Percentiles rank a stretch among this genome's conserved stretches.
These are phyloP conservation scores for Sceliomorpha sp. DNA, from an alignment of 2,888 invertebrate species.

Conservation along the genomic window DNA sequence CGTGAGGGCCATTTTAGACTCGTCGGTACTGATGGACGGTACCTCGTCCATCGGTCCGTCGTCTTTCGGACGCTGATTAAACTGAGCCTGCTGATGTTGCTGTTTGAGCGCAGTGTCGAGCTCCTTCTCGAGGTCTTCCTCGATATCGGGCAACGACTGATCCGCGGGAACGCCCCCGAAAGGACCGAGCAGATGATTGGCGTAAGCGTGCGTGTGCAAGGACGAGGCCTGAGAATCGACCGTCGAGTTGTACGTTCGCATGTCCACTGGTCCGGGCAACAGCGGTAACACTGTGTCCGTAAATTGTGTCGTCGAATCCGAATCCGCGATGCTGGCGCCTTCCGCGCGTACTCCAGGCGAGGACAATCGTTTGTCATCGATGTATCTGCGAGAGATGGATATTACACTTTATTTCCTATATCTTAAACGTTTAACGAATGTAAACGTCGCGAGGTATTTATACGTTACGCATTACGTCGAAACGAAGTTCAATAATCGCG, in stretches of 20 bases:
- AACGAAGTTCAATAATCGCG: background rate
- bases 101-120: conserved; percentile 86
- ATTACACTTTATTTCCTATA: no score
- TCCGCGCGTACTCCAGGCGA: conserved; percentile 67
- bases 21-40: conserved; percentile 80
- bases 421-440: background rate
- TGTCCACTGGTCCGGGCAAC: conserved; percentile 92
- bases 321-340: conserved; percentile 56
- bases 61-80: conserved; percentile 63
- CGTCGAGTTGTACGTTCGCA: conserved; percentile 89
- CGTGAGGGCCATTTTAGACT: conserved; percentile 86
- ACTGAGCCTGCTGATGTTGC: conserved; percentile 75
- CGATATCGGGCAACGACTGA: conserved; percentile 86
- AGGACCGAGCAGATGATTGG: conserved; percentile 84
- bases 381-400: conserved; percentile 51
- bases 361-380: conserved; percentile 68
- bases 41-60: conserved; percentile 61
- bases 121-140: conserved; percentile 90
- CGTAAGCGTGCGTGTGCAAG: conserved; percentile 83
- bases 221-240: conserved; percentile 83
- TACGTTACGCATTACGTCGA: no score
- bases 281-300: conserved; percentile 86
- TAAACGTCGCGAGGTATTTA: no score
- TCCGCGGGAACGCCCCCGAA: conserved; percentile 87
- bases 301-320: conserved; percentile 77